A percentile compares a stretch with the other conserved stretches of the same genome.
These are phyloP conservation scores for Arnoldichthys spilopterus DNA, from an alignment of 2,797 vertebrate genomes.

Conservation along the genomic window DNA sequence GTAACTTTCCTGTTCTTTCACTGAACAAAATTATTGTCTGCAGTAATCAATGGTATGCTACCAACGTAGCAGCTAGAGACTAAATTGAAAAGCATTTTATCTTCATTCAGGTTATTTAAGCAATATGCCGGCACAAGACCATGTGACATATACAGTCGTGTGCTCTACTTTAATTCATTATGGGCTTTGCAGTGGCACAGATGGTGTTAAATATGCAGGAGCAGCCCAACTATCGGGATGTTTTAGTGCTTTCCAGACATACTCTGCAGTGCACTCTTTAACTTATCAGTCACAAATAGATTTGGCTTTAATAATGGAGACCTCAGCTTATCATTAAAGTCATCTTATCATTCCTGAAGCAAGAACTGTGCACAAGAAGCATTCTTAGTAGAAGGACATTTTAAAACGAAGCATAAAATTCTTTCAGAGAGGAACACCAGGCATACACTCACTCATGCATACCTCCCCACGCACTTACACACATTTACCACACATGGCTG, in stretches of 20 bases:
- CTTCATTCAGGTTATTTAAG: background rate
- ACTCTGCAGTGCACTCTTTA: slow-evolving; percentile 30
- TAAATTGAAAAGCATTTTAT: background rate
- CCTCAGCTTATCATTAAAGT: background rate
- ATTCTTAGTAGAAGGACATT: no score
- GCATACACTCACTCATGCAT: background rate
- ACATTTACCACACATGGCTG: slow-evolving; percentile 11
- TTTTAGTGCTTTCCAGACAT: slow-evolving; percentile 27
- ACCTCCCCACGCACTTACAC: background rate
- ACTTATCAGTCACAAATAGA: background rate
- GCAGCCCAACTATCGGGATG: slow-evolving; percentile 6
- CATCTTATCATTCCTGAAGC: background rate
- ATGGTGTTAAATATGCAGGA: slow-evolving; percentile 35
- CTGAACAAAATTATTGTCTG: background rate
- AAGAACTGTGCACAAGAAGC: background rate
- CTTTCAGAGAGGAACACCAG: background rate
- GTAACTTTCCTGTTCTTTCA: background rate
- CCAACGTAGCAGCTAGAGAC: background rate
- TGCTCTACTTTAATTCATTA: slow-evolving; percentile 9
- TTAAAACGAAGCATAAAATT: background rate
- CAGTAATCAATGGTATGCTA: background rate
- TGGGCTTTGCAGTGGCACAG: slow-evolving; percentile 20
- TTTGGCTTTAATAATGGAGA: background rate
- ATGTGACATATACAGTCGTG: background rate
- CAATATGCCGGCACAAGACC: background rate